Conservation (phyloP, 30 jellyfish, hydroid and myxozoan genomes). For the Cassiopea andromeda region DNA sequence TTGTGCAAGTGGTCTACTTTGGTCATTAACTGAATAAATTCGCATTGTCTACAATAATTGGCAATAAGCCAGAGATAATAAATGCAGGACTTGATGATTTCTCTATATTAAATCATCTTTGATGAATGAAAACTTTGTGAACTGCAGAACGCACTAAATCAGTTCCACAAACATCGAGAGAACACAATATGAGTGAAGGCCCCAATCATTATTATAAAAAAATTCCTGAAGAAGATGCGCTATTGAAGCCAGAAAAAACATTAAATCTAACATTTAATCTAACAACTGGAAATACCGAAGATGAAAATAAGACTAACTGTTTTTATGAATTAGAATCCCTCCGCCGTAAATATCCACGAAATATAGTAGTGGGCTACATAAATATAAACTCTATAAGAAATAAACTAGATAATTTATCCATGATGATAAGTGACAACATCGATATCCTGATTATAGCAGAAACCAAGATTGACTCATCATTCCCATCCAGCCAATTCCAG, state of each 20-base stretch:
- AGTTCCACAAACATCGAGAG: not conserved
- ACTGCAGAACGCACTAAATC: conserved; percentile 24
- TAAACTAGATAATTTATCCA: not conserved
- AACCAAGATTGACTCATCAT: conserved; percentile 6
- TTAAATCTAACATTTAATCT: not conserved
- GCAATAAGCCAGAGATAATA: too few relatives aligned
- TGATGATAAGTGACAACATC: not conserved
- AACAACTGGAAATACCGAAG: conserved; percentile 6
- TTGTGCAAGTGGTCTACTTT: too few relatives aligned
- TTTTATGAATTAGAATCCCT: conserved; percentile 35
- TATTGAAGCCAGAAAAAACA: not conserved
- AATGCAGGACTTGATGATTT: too few relatives aligned
- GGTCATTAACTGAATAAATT: too few relatives aligned
- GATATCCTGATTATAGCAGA: conserved; percentile 8
- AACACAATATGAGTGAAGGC: conserved; percentile 7
- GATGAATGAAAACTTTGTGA: not conserved
- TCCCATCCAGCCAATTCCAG: not conserved
- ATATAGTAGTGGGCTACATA: not conserved
- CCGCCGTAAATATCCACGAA: conserved; percentile 26
- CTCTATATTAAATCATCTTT: too few relatives aligned
- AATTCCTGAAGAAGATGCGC: not conserved
- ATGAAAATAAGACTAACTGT: conserved; percentile 42
- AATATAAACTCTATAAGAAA: conserved; percentile 16
- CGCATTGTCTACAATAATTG: too few relatives aligned
- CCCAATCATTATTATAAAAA: not conserved